These are phyloP conservation scores for Drosophila affinis DNA, from an alignment of 2,888 invertebrate species.

Conservation along the genomic window DNA sequence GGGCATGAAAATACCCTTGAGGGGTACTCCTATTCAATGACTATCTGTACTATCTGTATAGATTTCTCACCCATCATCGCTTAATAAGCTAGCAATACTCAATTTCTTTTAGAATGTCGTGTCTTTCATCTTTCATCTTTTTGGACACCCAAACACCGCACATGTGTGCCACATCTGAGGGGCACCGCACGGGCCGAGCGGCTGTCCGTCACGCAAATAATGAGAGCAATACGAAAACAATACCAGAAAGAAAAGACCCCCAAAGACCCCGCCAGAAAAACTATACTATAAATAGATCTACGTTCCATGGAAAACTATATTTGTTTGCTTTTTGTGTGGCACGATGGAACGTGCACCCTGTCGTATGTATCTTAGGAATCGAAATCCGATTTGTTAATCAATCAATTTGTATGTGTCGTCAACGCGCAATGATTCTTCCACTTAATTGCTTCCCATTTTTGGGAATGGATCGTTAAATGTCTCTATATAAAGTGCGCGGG, in stretches of 20 bases:
- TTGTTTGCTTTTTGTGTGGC: conserved; percentile 8
- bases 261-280: neutral
- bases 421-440: conserved; percentile 39
- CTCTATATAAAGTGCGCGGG: conserved; percentile 1
- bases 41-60: too few relatives aligned
- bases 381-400: conserved; percentile 54
- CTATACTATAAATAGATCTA: conserved; percentile 22
- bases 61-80: neutral
- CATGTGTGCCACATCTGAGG: conserved; percentile 36
- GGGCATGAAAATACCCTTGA: too few relatives aligned
- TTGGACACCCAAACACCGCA: conserved; percentile 2
- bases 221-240: conserved; percentile 17
- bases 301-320: conserved; percentile 13
- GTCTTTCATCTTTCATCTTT: conserved; percentile 25
- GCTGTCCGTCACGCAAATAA: conserved; percentile 35
- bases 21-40: too few relatives aligned
- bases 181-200: neutral
- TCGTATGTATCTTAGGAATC: conserved; percentile 6
- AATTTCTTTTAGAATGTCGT: neutral
- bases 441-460: conserved; percentile 38
- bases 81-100: neutral
- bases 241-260: conserved; percentile 2
- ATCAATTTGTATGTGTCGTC: conserved; percentile 67
- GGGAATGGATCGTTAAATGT: conserved; percentile 27
- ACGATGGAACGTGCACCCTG: conserved; percentile 22